Evolutionary conservation across 2,888 invertebrate species (phyloP).

Genomic region (Pyralis farinalis): DNA sequence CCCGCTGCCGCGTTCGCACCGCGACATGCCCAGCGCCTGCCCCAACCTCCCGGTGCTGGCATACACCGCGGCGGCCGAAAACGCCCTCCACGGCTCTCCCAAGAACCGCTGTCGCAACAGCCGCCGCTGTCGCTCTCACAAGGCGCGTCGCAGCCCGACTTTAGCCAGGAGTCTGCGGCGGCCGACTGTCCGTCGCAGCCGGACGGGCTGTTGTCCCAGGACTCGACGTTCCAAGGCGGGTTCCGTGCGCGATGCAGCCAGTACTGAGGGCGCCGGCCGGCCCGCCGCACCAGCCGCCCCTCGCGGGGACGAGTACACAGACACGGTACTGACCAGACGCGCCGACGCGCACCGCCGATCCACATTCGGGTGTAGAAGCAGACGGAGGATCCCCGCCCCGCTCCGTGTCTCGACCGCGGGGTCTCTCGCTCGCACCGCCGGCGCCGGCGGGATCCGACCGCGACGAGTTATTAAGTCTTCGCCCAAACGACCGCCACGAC

Average conservation of each 20-base stretch:
- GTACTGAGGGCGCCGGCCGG: conserved; percentile 92
- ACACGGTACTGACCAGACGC: conserved; percentile 44
- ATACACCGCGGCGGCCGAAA: conserved; percentile 62
- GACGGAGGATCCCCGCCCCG: conserved; percentile 24
- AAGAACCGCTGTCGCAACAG: conserved; percentile 88
- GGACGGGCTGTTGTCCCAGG: conserved; percentile 96
- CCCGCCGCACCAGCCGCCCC: conserved; percentile 69
- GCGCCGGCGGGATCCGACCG: conserved; percentile 41
- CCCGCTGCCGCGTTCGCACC: conserved; percentile 97
- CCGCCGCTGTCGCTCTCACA: conserved; percentile 87
- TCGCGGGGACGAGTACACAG: conserved; percentile 32
- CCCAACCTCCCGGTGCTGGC: conserved; percentile 84
- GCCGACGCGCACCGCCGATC: conserved; percentile 24
- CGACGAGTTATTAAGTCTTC: conserved; percentile 34
- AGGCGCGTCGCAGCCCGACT: conserved; percentile 86
- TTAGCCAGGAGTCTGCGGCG: conserved; percentile 91
- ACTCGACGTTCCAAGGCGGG: conserved; percentile 91
- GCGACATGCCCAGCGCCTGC: conserved; percentile 87
- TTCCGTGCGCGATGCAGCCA: conserved; percentile 85
- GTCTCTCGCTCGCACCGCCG: no score
- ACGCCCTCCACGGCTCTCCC: conserved; percentile 76
- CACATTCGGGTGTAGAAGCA: conserved; percentile 25
- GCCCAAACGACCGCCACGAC: conserved; percentile 36
- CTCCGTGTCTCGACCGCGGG: conserved; percentile 23
- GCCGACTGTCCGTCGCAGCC: conserved; percentile 95